Base-by-base conservation (phyloP, 2,888 invertebrate species). In the Melolontha melolontha region DNA sequence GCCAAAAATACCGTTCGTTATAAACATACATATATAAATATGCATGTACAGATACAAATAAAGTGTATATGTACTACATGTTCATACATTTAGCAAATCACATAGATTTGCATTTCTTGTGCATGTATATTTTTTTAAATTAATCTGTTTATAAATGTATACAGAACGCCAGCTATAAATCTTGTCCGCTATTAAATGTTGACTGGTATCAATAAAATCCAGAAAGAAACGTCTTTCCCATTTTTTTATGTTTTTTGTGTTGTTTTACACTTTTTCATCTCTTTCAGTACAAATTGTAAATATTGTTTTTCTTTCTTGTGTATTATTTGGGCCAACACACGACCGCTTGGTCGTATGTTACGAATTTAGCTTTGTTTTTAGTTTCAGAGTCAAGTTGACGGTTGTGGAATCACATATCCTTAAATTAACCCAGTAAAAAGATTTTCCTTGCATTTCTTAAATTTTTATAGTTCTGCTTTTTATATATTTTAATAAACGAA, bases 141-240 rank as follows among this genome's bases (percentile, higher is more conserved):
- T 62, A 62, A 62, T 47, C 59, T 62, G 59, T 62, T 62, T 62
- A 62, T 62, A 62, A 62, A 62, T 27, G 59, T 34, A 16, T 29
- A 62, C 47, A 34, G 47, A 62, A 62, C 59, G 47, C 14, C 29
- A 47, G 29, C 47, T 47, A 44, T 62, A 62, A 62, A 62, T 62
- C 59, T 34, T n/a, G 47, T 10, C 22, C n/a, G 59, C 59, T 62
- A 62, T 62, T 62, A 62, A 62, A 62, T 47, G 59, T 62, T 62
- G 44, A 39, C 59, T 62, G 47, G 59, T 47, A 62, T 47, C 59
- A 62, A 62, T 62, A 62, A 62, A 62, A 47, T 62, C 34, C 47
- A 34, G 39, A 62, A 62, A 62, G 47, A 62, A 62, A 62, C 42
- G 29, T 29, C 14, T 8, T 34, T 8, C 34, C 34, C 34, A 34